These are phyloP conservation scores for Muraenolepis orangiensis DNA, from an alignment of 2,797 vertebrate genomes.

Conservation along the genomic window DNA sequence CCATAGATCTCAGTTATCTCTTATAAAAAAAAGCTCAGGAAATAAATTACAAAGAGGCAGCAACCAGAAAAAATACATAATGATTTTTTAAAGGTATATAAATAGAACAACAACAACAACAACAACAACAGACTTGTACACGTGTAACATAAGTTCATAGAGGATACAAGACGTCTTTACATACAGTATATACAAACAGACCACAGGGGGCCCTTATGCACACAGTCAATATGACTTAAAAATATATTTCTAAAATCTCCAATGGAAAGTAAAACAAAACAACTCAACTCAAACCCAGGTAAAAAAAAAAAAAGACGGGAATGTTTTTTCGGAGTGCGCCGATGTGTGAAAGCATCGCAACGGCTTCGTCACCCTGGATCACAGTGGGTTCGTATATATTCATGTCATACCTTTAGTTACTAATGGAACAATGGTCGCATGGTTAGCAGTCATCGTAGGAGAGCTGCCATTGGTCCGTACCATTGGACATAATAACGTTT, in stretches of 20 bases:
- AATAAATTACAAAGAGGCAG: conserved; percentile 76
- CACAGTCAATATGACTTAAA: conserved; percentile 79
- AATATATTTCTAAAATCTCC: conserved; percentile 35
- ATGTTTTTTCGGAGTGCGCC: conserved; percentile 34
- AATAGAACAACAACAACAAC: conserved; percentile 60
- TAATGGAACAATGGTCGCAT: conserved; percentile 29
- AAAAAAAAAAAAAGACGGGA: conserved; percentile 51
- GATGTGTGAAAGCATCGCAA: conserved; percentile 5
- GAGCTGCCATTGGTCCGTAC: conserved; percentile 54
- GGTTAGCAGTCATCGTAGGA: conserved; percentile 30
- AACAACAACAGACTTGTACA: conserved; percentile 44
- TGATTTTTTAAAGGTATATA: conserved; percentile 64
- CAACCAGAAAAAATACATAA: conserved; percentile 57
- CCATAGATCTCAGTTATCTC: conserved; percentile 49
- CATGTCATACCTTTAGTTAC: conserved; percentile 46
- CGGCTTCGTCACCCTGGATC: conserved; percentile 34
- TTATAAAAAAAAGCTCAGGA: conserved; percentile 56
- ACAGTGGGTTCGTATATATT: conserved; percentile 41
- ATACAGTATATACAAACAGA: conserved; percentile 50
- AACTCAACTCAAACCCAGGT: conserved; percentile 33
- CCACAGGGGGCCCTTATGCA: conserved; percentile 36
- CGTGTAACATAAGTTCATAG: conserved; percentile 38
- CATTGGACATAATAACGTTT: conserved; percentile 24
- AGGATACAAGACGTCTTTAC: conserved; percentile 42
- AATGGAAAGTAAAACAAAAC: conserved; percentile 26